Conservation (phyloP, 2,113 vertebrate genomes). For the Ictidomys tridecemlineatus region DNA sequence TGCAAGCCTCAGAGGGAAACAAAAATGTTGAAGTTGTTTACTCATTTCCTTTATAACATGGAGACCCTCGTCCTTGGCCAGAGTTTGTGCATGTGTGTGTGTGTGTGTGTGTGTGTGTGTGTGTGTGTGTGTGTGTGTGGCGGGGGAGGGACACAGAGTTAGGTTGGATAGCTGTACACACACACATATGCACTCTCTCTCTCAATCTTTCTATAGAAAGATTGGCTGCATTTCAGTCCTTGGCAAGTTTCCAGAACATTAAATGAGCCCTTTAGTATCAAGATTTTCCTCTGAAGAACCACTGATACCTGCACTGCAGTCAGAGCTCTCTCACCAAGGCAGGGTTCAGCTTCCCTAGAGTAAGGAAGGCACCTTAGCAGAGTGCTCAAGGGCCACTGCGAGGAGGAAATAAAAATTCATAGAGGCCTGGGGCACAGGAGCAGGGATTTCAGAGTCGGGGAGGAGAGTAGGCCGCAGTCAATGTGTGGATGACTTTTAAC, state of each 20-base stretch:
- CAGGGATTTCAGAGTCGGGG: too few relatives aligned
- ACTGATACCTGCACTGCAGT: not conserved
- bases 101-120: not conserved
- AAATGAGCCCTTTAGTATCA: not conserved
- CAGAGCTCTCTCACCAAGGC: not conserved
- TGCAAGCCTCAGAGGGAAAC: constrained; percentile 78
- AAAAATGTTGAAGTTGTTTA: constrained; percentile 77
- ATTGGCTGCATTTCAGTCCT: not conserved
- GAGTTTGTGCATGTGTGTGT: not conserved
- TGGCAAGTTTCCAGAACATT: constrained; percentile 50
- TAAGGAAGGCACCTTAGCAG: not conserved
- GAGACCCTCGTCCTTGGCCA: constrained; percentile 54
- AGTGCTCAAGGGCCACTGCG: not conserved
- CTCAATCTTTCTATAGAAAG: not conserved
- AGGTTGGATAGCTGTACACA: not conserved
- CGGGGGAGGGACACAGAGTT: not conserved
- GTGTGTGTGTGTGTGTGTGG: not conserved
- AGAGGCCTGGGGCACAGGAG: not conserved
- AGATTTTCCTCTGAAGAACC: not conserved
- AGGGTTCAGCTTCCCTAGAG: not conserved
- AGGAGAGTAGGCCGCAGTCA: not conserved
- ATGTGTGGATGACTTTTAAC: too few relatives aligned
- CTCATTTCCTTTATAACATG: constrained; percentile 63
- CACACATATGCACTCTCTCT: not conserved
- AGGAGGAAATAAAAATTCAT: not conserved